Base-by-base conservation (phyloP, 2,797 vertebrate species). In the Anableps anableps region DNA sequence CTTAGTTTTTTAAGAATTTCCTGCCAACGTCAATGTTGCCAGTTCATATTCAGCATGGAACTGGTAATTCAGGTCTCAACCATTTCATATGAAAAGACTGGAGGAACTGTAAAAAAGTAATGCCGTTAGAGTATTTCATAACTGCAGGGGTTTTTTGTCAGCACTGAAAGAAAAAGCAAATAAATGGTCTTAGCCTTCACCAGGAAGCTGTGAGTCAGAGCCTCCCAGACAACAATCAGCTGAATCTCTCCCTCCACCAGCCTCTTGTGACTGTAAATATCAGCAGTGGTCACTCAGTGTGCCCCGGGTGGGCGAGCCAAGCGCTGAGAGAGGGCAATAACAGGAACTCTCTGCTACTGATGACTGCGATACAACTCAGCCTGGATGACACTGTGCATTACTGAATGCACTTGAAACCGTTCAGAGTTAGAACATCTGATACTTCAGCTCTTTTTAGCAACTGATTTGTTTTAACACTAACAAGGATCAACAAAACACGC, bases 201-300 rank as follows among this genome's bases (percentile, higher is more conserved):
- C 87, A 93, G 93, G 92, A 92, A 93, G 83, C 48, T 0, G 43
- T 91, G 92, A 93, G 83, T 94, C 93, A 93, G 80, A 83, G 81
- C 70, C 81, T 75, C 80, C 76, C 79, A 51, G 83, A 73, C 81
- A 72, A 83, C 80, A 89, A 91, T 94, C 89, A 81, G 83, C 85
- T 80, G 4, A 36, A 83, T 87, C 78, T 82, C 84, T 91, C 79
- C n/a, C 80, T 77, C 68, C 81, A 55, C 58, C 50, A 75, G 80
- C 83, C 84, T 86, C 72, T 76, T 80, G 85, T 55, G 74, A 80
- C 85, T 88, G 70, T 23, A 75, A 83, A 86, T 83, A 87, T 82
- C 81, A 86, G 78, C 83, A 72, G 4, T 29, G 80, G 79, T 87
- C 83, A 68, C 84, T 88, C 36, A 7, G 62, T 74, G 77, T 71